Evolutionary conservation across 2,113 vertebrate genomes (phyloP).

Genomic region (Oceanites oceanicus): DNA sequence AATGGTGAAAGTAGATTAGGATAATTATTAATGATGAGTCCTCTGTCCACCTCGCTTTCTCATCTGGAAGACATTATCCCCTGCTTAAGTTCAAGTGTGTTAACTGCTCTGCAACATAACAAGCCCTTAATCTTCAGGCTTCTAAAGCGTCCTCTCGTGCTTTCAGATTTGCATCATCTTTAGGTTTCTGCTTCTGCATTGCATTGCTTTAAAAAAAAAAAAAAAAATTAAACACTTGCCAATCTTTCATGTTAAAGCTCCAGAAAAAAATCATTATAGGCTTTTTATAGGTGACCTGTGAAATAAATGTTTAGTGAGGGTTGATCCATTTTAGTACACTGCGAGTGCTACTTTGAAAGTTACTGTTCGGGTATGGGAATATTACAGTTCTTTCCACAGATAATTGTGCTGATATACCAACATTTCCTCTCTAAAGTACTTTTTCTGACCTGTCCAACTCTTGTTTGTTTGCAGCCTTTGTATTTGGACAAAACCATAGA

Average conservation of each 20-base stretch:
- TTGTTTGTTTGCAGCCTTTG: neutral
- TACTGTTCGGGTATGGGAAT: neutral
- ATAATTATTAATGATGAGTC: constrained; percentile 59
- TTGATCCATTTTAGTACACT: neutral
- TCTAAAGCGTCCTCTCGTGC: neutral
- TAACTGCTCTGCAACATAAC: constrained; percentile 40
- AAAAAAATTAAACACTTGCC: neutral
- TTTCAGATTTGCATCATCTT: constrained; percentile 30
- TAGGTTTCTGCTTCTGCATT: neutral
- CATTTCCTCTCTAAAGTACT: neutral
- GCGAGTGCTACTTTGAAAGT: neutral
- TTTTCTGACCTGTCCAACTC: neutral
- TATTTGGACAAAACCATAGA: neutral
- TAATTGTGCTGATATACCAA: neutral
- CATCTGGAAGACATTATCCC: constrained; percentile 54
- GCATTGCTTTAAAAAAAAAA: neutral
- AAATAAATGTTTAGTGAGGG: constrained; percentile 20
- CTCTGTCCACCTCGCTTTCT: constrained; percentile 54
- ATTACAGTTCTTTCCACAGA: neutral
- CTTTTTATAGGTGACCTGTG: constrained; percentile 23
- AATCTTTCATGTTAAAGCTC: neutral
- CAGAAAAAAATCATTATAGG: neutral
- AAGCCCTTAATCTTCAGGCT: constrained; percentile 48
- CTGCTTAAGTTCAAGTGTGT: constrained; percentile 47
- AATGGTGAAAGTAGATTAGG: constrained; percentile 48